phyloP scores from a whole-genome alignment of 2,113 vertebrate species.

The Colinus virginianus region DNA sequence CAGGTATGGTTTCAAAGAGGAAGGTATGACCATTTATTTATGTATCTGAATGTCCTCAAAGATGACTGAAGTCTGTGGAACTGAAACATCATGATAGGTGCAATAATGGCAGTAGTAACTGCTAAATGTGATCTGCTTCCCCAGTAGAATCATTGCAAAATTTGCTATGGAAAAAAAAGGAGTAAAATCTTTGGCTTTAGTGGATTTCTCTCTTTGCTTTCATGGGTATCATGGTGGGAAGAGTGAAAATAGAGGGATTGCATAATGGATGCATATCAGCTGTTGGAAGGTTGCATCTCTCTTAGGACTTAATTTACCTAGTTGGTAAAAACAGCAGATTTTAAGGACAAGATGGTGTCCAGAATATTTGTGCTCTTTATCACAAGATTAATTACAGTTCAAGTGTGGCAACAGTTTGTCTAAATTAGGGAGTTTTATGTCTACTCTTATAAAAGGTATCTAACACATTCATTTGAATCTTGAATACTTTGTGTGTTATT shows the following conservation, averaged over 20 bases:
- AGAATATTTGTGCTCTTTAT: too few species aligned
- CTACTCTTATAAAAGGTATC: background rate
- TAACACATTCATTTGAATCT: background rate
- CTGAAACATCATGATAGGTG: background rate
- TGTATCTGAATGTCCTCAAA: background rate
- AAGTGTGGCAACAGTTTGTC: background rate
- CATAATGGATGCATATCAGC: background rate
- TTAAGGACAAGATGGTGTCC: background rate
- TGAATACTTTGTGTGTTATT: background rate
- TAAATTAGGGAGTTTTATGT: background rate
- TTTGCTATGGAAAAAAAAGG: background rate
- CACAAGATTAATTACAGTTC: background rate
- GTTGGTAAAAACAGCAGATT: background rate
- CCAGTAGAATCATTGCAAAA: background rate
- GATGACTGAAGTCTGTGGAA: background rate
- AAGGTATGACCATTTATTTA: background rate
- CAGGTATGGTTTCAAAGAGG: background rate
- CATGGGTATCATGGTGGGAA: background rate
- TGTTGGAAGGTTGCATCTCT: background rate
- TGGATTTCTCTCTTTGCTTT: background rate
- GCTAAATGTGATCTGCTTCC: background rate
- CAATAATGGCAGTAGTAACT: background rate
- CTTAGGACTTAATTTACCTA: background rate
- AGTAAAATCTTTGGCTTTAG: background rate
- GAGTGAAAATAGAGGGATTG: background rate